These are phyloP conservation scores for Taenioides sp. DNA, from an alignment of 2,797 vertebrate species.

Conservation along the genomic window DNA sequence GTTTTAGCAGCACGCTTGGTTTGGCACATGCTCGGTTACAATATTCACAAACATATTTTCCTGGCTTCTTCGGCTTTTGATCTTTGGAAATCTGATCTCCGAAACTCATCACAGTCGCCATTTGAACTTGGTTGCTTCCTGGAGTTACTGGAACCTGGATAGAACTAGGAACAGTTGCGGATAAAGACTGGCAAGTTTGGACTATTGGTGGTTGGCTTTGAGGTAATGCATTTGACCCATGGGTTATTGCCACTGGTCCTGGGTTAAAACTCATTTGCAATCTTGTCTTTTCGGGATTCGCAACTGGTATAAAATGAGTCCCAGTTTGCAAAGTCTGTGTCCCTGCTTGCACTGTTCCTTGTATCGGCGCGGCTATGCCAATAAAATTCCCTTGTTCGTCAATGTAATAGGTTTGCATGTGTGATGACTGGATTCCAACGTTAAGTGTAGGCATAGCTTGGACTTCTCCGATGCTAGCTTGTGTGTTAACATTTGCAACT, in stretches of 20 bases:
- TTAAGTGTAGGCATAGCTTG: constrained; percentile 74
- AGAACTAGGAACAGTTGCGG: constrained; percentile 83
- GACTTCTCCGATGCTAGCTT: constrained; percentile 63
- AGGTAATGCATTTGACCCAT: constrained; percentile 84
- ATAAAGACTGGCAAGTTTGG: constrained; percentile 84
- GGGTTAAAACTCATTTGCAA: constrained; percentile 84
- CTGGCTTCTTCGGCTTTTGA: constrained; percentile 96
- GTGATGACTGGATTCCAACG: constrained; percentile 66
- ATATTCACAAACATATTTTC: constrained; percentile 96
- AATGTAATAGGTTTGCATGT: constrained; percentile 78
- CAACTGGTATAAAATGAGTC: constrained; percentile 73
- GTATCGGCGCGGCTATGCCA: constrained; percentile 68
- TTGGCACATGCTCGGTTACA: constrained; percentile 95
- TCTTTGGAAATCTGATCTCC: constrained; percentile 91
- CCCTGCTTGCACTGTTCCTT: constrained; percentile 71
- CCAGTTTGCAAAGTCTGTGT: constrained; percentile 68
- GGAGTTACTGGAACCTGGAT: constrained; percentile 87
- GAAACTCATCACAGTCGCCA: constrained; percentile 86
- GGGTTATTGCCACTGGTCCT: constrained; percentile 79
- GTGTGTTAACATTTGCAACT: constrained; percentile 77
- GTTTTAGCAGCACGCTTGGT: constrained; percentile 96
- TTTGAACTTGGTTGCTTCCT: constrained; percentile 84
- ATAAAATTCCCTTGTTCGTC: constrained; percentile 80
- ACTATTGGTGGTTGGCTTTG: constrained; percentile 88
- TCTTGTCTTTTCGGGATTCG: constrained; percentile 79